A percentile compares a stretch with the other conserved stretches of the same genome.
phyloP scores from a whole-genome alignment of 2,113 vertebrate genomes.

The Pluvianellus socialis region DNA sequence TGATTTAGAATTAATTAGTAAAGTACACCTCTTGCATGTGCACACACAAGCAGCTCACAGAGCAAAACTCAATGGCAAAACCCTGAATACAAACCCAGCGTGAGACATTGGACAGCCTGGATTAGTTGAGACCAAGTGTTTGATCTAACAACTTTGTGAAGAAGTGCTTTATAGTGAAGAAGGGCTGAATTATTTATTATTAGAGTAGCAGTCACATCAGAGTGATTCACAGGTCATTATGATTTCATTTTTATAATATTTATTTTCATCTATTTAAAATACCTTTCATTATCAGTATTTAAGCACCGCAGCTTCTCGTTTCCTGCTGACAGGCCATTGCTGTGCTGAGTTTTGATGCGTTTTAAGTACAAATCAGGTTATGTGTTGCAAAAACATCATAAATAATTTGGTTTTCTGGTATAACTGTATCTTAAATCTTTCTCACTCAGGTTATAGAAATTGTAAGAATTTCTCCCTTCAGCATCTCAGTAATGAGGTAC shows the following conservation, averaged over 20 bases:
- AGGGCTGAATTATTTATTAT: background rate
- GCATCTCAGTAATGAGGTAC: background rate
- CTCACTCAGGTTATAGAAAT: background rate
- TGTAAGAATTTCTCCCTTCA: background rate
- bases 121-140: background rate
- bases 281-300: background rate
- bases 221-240: background rate
- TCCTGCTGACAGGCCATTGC: background rate
- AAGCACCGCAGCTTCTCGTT: background rate
- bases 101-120: background rate
- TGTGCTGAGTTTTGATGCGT: background rate
- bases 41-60: background rate
- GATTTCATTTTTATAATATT: background rate
- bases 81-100: background rate
- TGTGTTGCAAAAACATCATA: constrained; percentile 2
- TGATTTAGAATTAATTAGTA: background rate
- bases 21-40: background rate
- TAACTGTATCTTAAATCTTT: background rate
- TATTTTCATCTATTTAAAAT: background rate
- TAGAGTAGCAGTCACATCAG: background rate
- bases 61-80: background rate
- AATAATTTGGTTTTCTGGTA: constrained; percentile 20
- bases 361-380: constrained; percentile 23
- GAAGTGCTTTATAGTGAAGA: background rate
- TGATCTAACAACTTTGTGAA: background rate